These are phyloP conservation scores for Rapana venosa DNA, from an alignment of 2,888 invertebrate genomes.

Conservation along the genomic window DNA sequence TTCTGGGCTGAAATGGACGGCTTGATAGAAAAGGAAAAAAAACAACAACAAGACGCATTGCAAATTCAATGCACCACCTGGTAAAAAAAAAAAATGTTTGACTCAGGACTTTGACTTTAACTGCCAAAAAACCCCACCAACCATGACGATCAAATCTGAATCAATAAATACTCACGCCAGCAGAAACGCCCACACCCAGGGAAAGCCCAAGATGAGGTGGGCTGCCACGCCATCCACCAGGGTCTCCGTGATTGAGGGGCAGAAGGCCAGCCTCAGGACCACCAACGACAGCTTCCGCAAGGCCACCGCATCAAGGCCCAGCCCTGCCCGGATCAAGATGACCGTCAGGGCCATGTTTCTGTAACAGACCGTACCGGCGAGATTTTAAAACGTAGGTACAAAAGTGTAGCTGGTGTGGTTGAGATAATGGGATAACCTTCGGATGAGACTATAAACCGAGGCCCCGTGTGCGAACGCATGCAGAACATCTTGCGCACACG, in stretches of 20 bases:
- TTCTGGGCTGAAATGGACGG: no score
- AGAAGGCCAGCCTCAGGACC: conserved; percentile 87
- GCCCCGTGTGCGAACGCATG: no score
- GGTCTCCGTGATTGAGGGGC: conserved; percentile 92
- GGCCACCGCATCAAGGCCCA: conserved; percentile 93
- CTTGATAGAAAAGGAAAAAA: background rate
- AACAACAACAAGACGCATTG: background rate
- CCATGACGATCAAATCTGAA: no score
- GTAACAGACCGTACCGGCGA: no score
- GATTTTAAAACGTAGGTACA: background rate
- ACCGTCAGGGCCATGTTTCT: conserved; percentile 94
- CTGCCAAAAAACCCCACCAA: no score
- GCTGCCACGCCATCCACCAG: conserved; percentile 85
- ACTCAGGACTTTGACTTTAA: no score
- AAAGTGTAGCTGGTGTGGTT: no score
- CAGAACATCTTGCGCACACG: no score
- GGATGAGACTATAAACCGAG: no score
- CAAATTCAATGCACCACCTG: background rate
- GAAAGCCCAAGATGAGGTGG: conserved; percentile 87
- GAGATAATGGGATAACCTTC: no score
- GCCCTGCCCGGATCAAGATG: conserved; percentile 93
- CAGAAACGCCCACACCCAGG: conserved; percentile 91
- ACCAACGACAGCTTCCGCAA: conserved; percentile 86
- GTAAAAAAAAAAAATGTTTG: no score
- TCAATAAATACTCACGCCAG: conserved; percentile 82